A percentile compares a stretch with the other conserved stretches of the same genome.
Conservation (phyloP, 2,113 vertebrate genomes). For the Serilophus lunatus region DNA sequence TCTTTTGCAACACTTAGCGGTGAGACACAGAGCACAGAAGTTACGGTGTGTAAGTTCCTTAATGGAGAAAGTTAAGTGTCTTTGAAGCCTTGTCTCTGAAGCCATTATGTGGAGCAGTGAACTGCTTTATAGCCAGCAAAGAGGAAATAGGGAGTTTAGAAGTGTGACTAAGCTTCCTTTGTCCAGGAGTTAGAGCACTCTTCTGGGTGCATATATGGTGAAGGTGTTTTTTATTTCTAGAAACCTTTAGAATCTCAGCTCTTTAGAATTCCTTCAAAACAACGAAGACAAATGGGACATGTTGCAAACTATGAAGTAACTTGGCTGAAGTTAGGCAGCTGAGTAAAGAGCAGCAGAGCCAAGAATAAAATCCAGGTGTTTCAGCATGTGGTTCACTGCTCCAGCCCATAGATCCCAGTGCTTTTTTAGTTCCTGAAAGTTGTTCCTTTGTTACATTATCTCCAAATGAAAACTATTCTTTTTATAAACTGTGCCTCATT, state of each 20-base stretch:
- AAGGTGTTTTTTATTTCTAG: neutral
- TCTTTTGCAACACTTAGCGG: neutral
- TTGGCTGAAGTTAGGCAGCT: neutral
- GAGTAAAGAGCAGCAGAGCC: neutral
- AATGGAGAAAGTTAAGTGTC: neutral
- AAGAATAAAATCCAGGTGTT: neutral
- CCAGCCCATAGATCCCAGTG: neutral
- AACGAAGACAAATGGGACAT: neutral
- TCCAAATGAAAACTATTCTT: neutral
- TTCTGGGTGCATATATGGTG: neutral
- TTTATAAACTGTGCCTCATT: neutral
- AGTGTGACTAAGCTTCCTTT: neutral
- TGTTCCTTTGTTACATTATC: neutral
- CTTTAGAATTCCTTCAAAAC: neutral
- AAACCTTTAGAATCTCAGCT: neutral
- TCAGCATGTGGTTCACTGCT: neutral
- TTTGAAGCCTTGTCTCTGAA: neutral
- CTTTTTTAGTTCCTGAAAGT: neutral
- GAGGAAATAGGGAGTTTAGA: neutral
- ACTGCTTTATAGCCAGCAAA: neutral
- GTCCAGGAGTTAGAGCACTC: neutral
- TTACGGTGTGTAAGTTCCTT: neutral
- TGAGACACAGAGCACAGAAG: neutral
- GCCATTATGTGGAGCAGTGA: neutral
- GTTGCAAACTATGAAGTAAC: neutral